Base-by-base conservation (phyloP, 2,888 invertebrate species). In the Tipula unca region DNA sequence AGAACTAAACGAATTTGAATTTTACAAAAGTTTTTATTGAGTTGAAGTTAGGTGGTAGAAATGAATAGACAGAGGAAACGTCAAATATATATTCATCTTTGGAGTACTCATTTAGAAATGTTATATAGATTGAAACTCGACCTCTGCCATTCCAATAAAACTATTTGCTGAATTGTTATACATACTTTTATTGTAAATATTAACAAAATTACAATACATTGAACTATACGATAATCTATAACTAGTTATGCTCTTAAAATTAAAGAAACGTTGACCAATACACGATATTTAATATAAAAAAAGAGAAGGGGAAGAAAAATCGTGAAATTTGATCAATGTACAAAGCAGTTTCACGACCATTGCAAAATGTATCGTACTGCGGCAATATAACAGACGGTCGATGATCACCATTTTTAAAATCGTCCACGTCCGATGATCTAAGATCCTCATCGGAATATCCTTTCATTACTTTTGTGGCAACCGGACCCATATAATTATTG, bases 301-400 rank as follows among this genome's bases (percentile, higher is more conserved):
- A 97, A 3, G 96, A 96, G 90, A 97, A 96, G 0, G 97, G 97
- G 88, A 97, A 97, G 92, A 97, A 96, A 91, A 96, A 95, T 88
- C 97, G 93, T 85, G 97, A 97, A 90, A 96, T 94, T 89, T 95
- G 94, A 91, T 97, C 97, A 88, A 97, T 97, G 91, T 94, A 96
- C 87, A 97, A 92, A 14, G 96, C 96, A 85, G 94, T 94, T 89
- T 94, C 94, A 86, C 94, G 92, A 85, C 95, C 96, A 90, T 95
- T 94, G 90, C 96, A 97, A 91, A 95, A 96, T 14, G 96, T 96
- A 88, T 95, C 95, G 90, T 96, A 96, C 88, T 96, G 96, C 0
- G 95, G 95, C 82, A 94, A 94, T 3, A 93, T 93, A 1, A 94
- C 94, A 85, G 94, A 93, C 86, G 94, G 93, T 36, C 94, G 91